These are phyloP conservation scores for Gymnobelideus leadbeateri DNA, from an alignment of 2,113 vertebrate species.

Conservation along the genomic window DNA sequence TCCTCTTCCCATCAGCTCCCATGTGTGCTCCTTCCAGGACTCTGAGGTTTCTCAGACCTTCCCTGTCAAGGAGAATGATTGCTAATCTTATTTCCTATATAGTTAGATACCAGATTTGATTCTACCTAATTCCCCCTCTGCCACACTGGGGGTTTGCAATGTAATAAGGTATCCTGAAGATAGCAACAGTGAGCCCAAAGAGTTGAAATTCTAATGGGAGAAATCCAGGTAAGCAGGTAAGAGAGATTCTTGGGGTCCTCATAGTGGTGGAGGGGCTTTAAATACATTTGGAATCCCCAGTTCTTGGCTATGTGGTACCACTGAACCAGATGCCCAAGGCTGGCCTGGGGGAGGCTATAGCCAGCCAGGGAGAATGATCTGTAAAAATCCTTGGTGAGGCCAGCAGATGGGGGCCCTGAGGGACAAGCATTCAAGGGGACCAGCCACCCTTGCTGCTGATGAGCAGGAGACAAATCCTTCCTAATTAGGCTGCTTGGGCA, in stretches of 20 bases:
- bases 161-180: background rate
- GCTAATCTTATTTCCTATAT: background rate
- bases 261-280: background rate
- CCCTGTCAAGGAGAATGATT: background rate
- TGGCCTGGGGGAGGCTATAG: background rate
- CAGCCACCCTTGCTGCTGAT: background rate
- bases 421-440: background rate
- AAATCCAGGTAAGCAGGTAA: background rate
- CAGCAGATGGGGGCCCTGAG: conserved; percentile 2
- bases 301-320: background rate
- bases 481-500: conserved; percentile 46
- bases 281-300: background rate
- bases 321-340: background rate
- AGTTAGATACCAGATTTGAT: background rate
- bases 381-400: background rate
- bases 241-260: background rate
- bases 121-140: background rate
- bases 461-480: conserved; percentile 4
- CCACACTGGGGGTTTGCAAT: background rate
- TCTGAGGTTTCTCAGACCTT: background rate
- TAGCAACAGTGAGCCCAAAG: background rate
- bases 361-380: background rate
- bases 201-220: background rate
- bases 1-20: background rate
- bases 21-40: background rate